phyloP scores from a whole-genome alignment of 2,113 vertebrate species.

The Mohoua ochrocephala region DNA sequence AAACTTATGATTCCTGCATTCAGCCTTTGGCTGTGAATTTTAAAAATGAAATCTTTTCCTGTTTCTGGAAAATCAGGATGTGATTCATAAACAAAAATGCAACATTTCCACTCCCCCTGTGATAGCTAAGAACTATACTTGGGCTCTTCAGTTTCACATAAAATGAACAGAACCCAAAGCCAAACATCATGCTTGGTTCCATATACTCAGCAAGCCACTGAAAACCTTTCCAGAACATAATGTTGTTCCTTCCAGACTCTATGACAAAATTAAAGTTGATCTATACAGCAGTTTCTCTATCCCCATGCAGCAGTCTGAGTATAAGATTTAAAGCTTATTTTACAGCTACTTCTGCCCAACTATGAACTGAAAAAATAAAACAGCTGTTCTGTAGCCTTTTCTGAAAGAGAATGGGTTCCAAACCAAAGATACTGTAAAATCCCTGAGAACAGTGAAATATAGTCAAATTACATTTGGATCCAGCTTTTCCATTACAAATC shows the following conservation, averaged over 20 bases:
- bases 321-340: neutral
- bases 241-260: neutral
- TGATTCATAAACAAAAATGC: neutral
- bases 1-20: neutral
- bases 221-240: neutral
- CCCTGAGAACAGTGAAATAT: neutral
- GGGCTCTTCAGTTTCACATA: neutral
- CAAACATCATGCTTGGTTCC: neutral
- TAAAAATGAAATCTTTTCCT: neutral
- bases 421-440: neutral
- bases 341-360: neutral
- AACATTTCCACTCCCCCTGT: neutral
- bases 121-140: neutral
- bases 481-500: neutral
- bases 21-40: neutral
- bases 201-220: neutral
- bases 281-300: neutral
- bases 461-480: neutral
- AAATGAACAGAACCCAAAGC: neutral
- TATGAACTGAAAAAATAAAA: neutral
- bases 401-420: neutral
- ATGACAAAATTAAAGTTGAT: neutral
- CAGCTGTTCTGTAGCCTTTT: neutral
- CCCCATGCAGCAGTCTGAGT: neutral
- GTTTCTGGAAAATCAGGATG: neutral